Conservation (phyloP, 2,888 invertebrate genomes). For the Panorpa germanica region DNA sequence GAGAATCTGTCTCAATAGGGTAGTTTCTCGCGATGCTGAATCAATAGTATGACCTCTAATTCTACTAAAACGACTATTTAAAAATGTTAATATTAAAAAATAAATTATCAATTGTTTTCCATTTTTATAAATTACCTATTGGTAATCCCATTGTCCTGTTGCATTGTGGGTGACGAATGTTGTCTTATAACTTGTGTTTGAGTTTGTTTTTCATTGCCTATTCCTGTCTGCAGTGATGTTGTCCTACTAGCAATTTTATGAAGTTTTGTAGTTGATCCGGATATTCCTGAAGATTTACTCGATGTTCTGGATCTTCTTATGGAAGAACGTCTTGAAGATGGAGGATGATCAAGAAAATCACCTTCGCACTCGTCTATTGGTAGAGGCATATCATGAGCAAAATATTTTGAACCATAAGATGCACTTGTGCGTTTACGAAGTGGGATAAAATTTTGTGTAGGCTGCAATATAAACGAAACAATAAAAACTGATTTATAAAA, state of each 20-base stretch:
- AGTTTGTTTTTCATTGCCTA: constrained; percentile 13
- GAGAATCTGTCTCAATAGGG: too few species aligned
- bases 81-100: too few species aligned
- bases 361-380: constrained; percentile 36
- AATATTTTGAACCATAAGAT: constrained; percentile 32
- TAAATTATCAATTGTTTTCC: too few species aligned
- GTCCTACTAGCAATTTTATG: constrained; percentile 18
- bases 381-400: constrained; percentile 39
- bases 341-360: constrained; percentile 24
- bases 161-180: constrained; percentile 27
- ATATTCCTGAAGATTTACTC: constrained; percentile 12
- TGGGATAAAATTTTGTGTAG: constrained; percentile 22
- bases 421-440: constrained; percentile 27
- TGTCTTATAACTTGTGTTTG: constrained; percentile 27
- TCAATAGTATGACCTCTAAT: too few species aligned
- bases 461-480: constrained; percentile 13
- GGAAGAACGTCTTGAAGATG: constrained; percentile 11
- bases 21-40: too few species aligned
- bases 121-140: too few species aligned
- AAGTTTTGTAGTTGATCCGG: too few species aligned
- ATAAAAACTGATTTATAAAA: constrained; percentile 3
- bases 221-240: constrained; percentile 20
- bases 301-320: constrained; percentile 11
- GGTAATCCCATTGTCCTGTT: too few species aligned
- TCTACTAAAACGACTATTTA: too few species aligned